Evolutionary conservation across 2,888 invertebrate genomes (phyloP).

Genomic region (Platycheirus rosarum): DNA sequence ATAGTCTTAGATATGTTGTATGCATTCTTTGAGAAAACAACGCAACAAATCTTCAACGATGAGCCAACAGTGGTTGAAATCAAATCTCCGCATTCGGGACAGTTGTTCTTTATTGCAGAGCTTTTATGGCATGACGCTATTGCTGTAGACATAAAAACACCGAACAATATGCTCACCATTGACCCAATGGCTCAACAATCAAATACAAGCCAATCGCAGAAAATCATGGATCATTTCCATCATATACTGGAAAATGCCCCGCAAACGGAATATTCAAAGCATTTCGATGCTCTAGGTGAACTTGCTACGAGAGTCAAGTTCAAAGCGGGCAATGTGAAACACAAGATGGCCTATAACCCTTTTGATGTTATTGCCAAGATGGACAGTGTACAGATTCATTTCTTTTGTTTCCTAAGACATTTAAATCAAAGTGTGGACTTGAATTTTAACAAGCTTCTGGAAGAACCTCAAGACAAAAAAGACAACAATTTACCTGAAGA

Average conservation of each 20-base stretch:
- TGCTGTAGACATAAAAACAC: slow-evolving; percentile 77
- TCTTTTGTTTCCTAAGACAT: slow-evolving; percentile 80
- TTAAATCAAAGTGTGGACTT: slow-evolving; percentile 78
- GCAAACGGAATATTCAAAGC: slow-evolving; percentile 80
- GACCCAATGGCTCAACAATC: slow-evolving; percentile 78
- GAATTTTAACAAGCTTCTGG: slow-evolving; percentile 65
- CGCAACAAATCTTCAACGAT: slow-evolving; percentile 66
- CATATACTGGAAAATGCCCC: slow-evolving; percentile 80
- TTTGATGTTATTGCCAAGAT: slow-evolving; percentile 80
- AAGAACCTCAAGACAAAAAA: background rate
- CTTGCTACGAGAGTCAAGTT: slow-evolving; percentile 78
- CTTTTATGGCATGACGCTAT: slow-evolving; percentile 80
- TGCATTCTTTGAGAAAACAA: slow-evolving; percentile 75
- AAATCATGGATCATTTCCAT: slow-evolving; percentile 81
- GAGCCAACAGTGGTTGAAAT: slow-evolving; percentile 78
- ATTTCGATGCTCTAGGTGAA: slow-evolving; percentile 76
- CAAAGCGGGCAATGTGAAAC: slow-evolving; percentile 80
- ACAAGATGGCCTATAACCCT: slow-evolving; percentile 78
- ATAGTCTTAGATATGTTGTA: slow-evolving; percentile 77
- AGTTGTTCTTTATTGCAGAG: slow-evolving; percentile 83
- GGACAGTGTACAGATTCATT: slow-evolving; percentile 79
- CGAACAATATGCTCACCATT: slow-evolving; percentile 80
- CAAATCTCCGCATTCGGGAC: slow-evolving; percentile 83
- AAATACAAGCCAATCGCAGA: slow-evolving; percentile 77
- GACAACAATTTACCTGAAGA: too few species aligned